Base-by-base conservation (phyloP, 2,888 invertebrate genomes). In the Thera obeliscata region DNA sequence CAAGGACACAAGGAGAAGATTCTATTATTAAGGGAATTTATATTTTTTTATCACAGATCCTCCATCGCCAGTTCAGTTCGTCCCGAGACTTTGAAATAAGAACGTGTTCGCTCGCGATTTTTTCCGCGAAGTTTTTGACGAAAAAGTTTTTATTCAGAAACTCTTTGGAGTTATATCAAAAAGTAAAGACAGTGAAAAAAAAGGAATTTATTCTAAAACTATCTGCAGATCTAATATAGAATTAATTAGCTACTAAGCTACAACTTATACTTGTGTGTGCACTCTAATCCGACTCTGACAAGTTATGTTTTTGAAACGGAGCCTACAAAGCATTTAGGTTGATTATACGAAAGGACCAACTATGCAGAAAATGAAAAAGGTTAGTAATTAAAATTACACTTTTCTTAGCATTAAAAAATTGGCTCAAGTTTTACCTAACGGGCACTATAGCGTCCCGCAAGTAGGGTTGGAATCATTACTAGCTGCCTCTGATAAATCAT, bases 41-140 rank as follows among this genome's bases (percentile, higher is more conserved):
- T 33, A 48, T 57, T 74, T 72, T 72, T 72, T 70, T 65, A 67
- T 68, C 62, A 70, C 54, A 41, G 64, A 57, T 55, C 66, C 63
- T 56, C 46, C 55, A 50, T 50, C 43, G 65, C 54, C 61, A 50
- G 70, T 64, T 72, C 74, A 74, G 74, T 74, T 7, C 57, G 68
- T 61, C 60, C 61, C 54, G 65, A 69, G 71, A 61, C 68, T 69
- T 73, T 64, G 70, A 62, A 43, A 12, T 43, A 59, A 12, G 69
- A 69, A 66, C 65, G 43, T 35, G 65, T 61, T 56, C 49, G 7
- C 6, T 60, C n/a, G 7, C 43, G n/a, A 0, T 35, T 33, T 50
- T 61, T 54, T 67, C 38, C 56, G 43, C 36, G 54, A 57, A 68
- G 61, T 68, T 68, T 63, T 57, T 35, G 7, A 50, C 67, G 63